Conservation (phyloP, 2,888 invertebrate genomes). For the Agriopis leucophaearia region DNA sequence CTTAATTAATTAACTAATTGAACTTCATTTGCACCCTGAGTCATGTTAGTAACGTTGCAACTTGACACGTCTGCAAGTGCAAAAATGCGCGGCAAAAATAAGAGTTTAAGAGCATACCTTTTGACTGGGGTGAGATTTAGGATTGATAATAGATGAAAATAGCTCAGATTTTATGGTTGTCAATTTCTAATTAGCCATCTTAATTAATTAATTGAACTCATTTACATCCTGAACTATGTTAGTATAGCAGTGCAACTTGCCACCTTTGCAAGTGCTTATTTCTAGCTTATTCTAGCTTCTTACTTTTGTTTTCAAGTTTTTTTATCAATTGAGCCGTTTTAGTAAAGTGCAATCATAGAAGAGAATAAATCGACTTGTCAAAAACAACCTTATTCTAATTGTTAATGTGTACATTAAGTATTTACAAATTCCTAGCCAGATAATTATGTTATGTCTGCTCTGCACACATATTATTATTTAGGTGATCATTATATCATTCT, state of each 20-base stretch:
- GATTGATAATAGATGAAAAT: neutral
- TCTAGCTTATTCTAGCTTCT: too few species aligned
- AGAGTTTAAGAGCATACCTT: slow-evolving; percentile 73
- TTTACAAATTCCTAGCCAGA: slow-evolving; percentile 17
- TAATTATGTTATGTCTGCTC: slow-evolving; percentile 1
- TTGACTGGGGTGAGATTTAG: neutral
- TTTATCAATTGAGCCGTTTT: too few species aligned
- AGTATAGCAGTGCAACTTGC: neutral
- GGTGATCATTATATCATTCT: slow-evolving; percentile 41
- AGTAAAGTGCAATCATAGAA: neutral
- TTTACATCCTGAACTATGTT: slow-evolving; percentile 30
- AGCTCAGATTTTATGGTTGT: neutral
- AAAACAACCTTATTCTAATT: neutral
- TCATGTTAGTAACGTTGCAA: neutral
- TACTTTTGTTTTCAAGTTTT: too few species aligned
- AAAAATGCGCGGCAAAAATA: slow-evolving; percentile 57
- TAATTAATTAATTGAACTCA: slow-evolving; percentile 55
- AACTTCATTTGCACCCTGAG: slow-evolving; percentile 42
- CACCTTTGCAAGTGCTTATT: slow-evolving; percentile 12
- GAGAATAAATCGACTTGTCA: neutral
- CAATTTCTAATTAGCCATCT: slow-evolving; percentile 48
- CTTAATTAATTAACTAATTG: slow-evolving; percentile 55
- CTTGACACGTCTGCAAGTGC: neutral
- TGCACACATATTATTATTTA: slow-evolving; percentile 32
- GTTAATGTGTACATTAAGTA: too few species aligned